These are phyloP conservation scores for Subanguina moxae DNA, from an alignment of 1,140 invertebrate species.

Conservation along the genomic window DNA sequence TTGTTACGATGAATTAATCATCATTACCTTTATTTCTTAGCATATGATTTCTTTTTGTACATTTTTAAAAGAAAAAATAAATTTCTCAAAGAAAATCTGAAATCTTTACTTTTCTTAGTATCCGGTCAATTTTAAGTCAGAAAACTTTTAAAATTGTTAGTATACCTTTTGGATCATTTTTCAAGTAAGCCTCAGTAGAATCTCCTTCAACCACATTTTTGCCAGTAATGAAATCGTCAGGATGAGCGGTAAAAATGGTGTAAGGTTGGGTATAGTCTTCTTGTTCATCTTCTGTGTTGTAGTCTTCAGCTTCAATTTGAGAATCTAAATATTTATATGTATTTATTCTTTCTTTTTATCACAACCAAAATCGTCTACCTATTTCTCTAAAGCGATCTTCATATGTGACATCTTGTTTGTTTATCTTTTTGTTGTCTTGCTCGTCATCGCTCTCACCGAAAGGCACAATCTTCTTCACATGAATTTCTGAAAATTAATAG, in stretches of 20 bases:
- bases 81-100: not conserved
- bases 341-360: no score
- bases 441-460: conserved; percentile 1
- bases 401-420: not conserved
- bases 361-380: not conserved
- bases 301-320: no score
- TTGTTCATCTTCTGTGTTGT: not conserved
- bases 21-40: no score
- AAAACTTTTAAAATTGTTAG: no score
- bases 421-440: not conserved
- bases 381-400: not conserved
- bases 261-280: not conserved
- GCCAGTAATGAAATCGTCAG: not conserved
- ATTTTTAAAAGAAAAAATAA: not conserved
- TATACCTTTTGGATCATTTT: no score
- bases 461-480: conserved; percentile 19
- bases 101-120: no score
- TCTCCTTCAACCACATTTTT: not conserved
- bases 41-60: not conserved
- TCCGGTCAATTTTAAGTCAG: no score
- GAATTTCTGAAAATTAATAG: no score
- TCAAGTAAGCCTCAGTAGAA: no score
- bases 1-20: no score
- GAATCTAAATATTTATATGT: no score
- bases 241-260: not conserved